phyloP scores from a whole-genome alignment of 2,797 vertebrate genomes.

The Tragopan temminckii region DNA sequence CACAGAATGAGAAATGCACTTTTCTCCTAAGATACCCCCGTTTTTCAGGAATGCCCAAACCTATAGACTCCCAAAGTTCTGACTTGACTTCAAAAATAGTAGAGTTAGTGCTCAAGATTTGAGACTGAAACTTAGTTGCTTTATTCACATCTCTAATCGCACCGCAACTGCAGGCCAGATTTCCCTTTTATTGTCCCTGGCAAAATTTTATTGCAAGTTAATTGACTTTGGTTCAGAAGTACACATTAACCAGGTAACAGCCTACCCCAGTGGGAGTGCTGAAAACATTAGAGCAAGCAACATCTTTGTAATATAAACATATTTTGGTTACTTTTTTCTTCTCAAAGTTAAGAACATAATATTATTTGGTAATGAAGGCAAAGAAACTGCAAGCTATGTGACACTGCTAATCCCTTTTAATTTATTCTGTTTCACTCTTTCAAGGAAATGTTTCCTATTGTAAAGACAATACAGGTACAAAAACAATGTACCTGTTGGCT shows the following conservation, averaged over 20 bases:
- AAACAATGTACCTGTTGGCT: not conserved
- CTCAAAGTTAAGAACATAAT: not conserved
- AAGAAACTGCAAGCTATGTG: not conserved
- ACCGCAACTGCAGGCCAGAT: not conserved
- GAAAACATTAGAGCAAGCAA: not conserved
- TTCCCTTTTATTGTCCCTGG: not conserved
- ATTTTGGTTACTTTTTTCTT: not conserved
- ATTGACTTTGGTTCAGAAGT: not conserved
- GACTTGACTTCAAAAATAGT: not conserved
- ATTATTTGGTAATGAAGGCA: not conserved
- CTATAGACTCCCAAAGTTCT: not conserved
- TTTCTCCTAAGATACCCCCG: not conserved
- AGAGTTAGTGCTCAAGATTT: not conserved
- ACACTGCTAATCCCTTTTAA: not conserved
- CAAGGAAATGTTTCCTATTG: not conserved
- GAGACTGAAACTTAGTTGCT: not conserved
- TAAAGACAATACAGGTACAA: too few relatives aligned
- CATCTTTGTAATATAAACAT: not conserved
- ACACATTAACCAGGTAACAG: constrained; percentile 3
- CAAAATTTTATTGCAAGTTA: not conserved
- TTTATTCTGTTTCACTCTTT: not conserved
- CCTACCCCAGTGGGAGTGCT: not conserved
- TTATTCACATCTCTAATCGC: not conserved
- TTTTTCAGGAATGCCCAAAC: not conserved
- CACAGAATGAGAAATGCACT: not conserved